phyloP scores from a whole-genome alignment of 2,113 vertebrate genomes.

The Chaetops frenatus region DNA sequence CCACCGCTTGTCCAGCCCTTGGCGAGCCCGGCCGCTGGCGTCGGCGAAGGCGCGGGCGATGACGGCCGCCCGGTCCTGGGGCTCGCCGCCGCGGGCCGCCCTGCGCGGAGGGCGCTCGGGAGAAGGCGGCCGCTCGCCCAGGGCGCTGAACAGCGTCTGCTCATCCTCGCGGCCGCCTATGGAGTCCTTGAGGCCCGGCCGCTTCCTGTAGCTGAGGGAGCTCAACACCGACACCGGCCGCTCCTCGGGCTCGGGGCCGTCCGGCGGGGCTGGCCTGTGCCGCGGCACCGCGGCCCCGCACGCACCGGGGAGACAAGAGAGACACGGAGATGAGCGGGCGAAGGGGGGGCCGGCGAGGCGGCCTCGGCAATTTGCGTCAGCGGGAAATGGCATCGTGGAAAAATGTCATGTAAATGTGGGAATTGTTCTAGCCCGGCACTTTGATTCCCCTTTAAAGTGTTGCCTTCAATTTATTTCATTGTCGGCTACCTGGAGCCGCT shows the following conservation, averaged over 20 bases:
- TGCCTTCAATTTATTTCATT: constrained; percentile 72
- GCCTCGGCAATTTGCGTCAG: constrained; percentile 63
- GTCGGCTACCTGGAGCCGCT: constrained; percentile 71
- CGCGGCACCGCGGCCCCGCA: neutral
- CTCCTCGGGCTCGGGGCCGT: constrained; percentile 78
- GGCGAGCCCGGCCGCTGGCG: constrained; percentile 69
- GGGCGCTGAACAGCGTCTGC: constrained; percentile 80
- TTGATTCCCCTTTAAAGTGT: constrained; percentile 65
- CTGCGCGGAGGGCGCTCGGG: constrained; percentile 76
- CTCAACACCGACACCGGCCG: constrained; percentile 83
- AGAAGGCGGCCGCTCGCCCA: constrained; percentile 76
- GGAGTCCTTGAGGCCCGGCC: constrained; percentile 82
- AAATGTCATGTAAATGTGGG: constrained; percentile 69
- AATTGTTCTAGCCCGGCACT: constrained; percentile 69
- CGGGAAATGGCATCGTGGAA: constrained; percentile 56
- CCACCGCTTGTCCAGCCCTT: constrained; percentile 82
- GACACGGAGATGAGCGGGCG: neutral
- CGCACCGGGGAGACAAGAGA: neutral
- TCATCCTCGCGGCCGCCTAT: constrained; percentile 81
- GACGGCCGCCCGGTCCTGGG: constrained; percentile 67
- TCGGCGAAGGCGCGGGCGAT: constrained; percentile 80
- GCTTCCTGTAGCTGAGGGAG: constrained; percentile 92
- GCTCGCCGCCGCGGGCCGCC: constrained; percentile 58
- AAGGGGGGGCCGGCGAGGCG: neutral
- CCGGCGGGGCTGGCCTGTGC: constrained; percentile 70